Percentiles rank a stretch among this genome's conserved stretches.
Conservation (phyloP, 2,797 vertebrate species). For the Spea hammondii region DNA sequence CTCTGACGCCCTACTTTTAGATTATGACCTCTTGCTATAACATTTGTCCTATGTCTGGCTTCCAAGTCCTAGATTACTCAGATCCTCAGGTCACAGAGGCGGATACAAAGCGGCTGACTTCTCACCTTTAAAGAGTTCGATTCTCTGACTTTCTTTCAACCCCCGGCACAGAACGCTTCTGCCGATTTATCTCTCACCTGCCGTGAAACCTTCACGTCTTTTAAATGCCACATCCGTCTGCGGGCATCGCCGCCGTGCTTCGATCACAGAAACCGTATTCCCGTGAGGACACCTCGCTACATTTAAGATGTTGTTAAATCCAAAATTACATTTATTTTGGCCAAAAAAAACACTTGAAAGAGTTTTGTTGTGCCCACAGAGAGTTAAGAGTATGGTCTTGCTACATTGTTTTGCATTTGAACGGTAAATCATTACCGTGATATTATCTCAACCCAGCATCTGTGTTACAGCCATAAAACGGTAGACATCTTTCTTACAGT, state of each 20-base stretch:
- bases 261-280: no score
- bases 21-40: no score
- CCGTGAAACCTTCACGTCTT: conserved; percentile 24
- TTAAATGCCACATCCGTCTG: conserved; percentile 8
- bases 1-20: no score
- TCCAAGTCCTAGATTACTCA: neutral
- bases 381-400: no score
- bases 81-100: neutral
- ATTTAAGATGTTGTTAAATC: neutral
- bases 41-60: neutral
- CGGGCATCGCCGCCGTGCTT: neutral
- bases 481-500: no score
- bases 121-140: conserved; percentile 3
- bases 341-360: neutral
- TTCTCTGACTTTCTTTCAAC: neutral
- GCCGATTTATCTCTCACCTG: conserved; percentile 32
- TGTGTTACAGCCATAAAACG: no score
- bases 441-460: no score
- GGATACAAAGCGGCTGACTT: neutral
- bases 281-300: no score
- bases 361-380: no score
- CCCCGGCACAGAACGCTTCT: neutral
- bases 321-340: conserved; percentile 1
- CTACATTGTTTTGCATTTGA: no score
- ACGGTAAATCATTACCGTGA: no score